Evolutionary conservation across 2,113 vertebrate genomes (phyloP), one percentile per base, ranked within the genome.

Genomic region (Heterocephalus glaber): DNA sequence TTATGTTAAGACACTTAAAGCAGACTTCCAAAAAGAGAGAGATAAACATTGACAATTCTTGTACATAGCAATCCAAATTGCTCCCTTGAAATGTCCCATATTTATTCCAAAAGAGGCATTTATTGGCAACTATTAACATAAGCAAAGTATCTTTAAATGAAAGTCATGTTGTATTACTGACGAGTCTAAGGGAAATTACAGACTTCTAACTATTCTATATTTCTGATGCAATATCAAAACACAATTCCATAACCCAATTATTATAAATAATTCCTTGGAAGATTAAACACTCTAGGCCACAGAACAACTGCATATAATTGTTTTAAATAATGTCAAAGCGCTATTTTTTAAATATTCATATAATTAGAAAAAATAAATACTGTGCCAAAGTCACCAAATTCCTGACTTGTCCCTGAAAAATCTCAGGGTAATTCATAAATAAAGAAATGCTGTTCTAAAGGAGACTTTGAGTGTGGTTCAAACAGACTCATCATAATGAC

Each of bases 151-250:
- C 20, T 93, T 70, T 61, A 68, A 85, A 66, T 56, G 7, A 86
- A n/a, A 33, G 20, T 90, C 20, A 63, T 11, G 19, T 95, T 93
- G 33, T 38, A 79, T 86, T 28, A 68, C 49, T 14, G 13, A 83
- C 52, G 19, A 90, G n/a, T 79, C 16, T 82, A 60, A 84, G 74
- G 56, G 20, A 90, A 92, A 88, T 52, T 26, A 86, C 54, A 3
- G 28, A 9, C 63, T 89, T 41, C 76, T 93, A 58, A 52, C 10
- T 63, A 13, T 10, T 90, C 35, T 12, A 28, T 47, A 11, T 66
- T 91, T 44, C 81, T 86, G 4, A 89, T 94, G 77, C 41, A 92
- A 58, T 68, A 94, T 63, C 44, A 86, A 91, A 93, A 60, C 26
- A 81, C 16, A 86, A 85, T 81, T 89, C 22, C 54, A 96, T 30